Conservation (phyloP, 2,797 vertebrate species). For the Lepidocolaptes lacrymiger region DNA sequence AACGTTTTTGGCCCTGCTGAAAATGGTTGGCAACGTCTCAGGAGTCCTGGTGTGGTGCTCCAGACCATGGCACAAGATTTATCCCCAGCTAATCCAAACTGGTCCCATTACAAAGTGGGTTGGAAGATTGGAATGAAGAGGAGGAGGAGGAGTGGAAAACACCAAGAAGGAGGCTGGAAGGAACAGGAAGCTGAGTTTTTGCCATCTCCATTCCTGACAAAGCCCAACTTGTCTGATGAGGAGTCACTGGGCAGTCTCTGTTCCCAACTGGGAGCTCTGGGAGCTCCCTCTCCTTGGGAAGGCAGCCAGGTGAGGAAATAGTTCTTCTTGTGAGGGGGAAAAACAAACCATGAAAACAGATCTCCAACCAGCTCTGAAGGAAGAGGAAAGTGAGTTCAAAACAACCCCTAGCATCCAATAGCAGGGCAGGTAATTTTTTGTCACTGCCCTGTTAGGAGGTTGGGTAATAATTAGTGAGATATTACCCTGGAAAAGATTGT, state of each 20-base stretch:
- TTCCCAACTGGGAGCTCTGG: background rate
- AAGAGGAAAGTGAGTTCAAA: background rate
- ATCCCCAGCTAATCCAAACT: background rate
- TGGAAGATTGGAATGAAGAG: background rate
- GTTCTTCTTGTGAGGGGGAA: accelerated
- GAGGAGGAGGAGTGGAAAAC: background rate
- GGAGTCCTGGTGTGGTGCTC: background rate
- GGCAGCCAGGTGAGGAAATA: background rate
- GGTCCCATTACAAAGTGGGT: background rate
- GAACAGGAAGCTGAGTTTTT: background rate
- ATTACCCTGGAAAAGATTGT: background rate
- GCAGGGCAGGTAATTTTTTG: background rate
- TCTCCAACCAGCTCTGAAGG: accelerated
- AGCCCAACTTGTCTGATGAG: background rate
- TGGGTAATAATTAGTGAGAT: background rate
- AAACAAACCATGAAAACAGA: background rate
- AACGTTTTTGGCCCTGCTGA: background rate
- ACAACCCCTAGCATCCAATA: background rate
- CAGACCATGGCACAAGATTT: background rate
- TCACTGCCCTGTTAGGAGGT: background rate
- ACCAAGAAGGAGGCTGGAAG: background rate
- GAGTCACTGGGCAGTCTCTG: background rate
- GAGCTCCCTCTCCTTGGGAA: background rate
- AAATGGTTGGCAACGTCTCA: background rate
- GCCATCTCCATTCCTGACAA: background rate